phyloP scores from a whole-genome alignment of 1,140 invertebrate genomes.

The Cotesia vestalis region DNA sequence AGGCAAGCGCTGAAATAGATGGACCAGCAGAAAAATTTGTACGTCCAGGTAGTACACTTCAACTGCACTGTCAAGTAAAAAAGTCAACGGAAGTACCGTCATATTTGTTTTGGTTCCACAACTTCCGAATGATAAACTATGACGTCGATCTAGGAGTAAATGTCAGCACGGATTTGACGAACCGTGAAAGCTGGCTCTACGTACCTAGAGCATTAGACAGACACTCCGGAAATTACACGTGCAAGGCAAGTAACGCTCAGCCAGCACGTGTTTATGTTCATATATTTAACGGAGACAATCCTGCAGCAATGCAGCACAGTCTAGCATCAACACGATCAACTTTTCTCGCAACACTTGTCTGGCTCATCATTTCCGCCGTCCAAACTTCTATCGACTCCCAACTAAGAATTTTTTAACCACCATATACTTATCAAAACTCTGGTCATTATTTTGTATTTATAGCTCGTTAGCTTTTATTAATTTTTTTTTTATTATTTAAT shows the following conservation, averaged over 20 bases:
- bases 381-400: slow-evolving; percentile 12
- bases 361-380: slow-evolving; percentile 26
- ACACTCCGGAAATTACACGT: slow-evolving; percentile 89
- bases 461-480: no score
- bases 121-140: slow-evolving; percentile 89
- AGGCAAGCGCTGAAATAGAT: slow-evolving; percentile 84
- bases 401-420: slow-evolving; percentile 20
- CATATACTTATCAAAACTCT: neutral
- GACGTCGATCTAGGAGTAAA: slow-evolving; percentile 84
- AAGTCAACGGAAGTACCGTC: slow-evolving; percentile 84
- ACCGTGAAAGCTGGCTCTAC: slow-evolving; percentile 71
- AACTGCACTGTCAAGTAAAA: slow-evolving; percentile 80
- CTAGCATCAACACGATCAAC: slow-evolving; percentile 44
- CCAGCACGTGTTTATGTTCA: slow-evolving; percentile 85
- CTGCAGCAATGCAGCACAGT: slow-evolving; percentile 69
- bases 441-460: neutral
- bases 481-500: no score
- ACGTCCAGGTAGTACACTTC: slow-evolving; percentile 82
- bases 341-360: slow-evolving; percentile 23
- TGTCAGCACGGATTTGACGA: slow-evolving; percentile 74
- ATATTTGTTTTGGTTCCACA: slow-evolving; percentile 92
- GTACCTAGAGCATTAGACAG: slow-evolving; percentile 73
- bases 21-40: slow-evolving; percentile 86
- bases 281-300: slow-evolving; percentile 81
- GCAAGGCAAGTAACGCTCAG: slow-evolving; percentile 84